Evolutionary conservation across 2,113 vertebrate species (phyloP).

Genomic region (Cyphomyrus discorhynchus): DNA sequence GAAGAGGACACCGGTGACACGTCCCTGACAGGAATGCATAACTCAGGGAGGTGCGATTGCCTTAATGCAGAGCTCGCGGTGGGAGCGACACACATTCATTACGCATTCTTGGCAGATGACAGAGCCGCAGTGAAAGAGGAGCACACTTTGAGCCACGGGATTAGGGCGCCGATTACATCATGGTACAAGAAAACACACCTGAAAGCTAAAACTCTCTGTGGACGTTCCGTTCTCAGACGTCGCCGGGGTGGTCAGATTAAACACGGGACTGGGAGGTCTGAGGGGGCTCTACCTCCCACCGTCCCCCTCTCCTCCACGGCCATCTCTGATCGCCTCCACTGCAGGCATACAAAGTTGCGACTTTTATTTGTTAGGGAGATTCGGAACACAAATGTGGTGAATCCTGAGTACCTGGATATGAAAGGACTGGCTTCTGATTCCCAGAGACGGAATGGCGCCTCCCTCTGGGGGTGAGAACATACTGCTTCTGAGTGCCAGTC

Average conservation of each 20-base stretch:
- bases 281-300: neutral
- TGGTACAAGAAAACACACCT: neutral
- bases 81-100: neutral
- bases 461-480: neutral
- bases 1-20: neutral
- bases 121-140: neutral
- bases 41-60: neutral
- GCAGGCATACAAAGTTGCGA: neutral
- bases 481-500: neutral
- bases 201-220: neutral
- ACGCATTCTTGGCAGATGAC: neutral
- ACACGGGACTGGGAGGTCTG: neutral
- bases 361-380: neutral
- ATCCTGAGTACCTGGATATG: neutral
- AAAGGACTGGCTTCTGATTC: neutral
- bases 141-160: neutral
- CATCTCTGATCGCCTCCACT: neutral
- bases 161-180: slow-evolving; percentile 10
- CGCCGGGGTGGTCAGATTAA: neutral
- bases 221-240: neutral
- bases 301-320: neutral
- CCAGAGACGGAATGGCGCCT: neutral
- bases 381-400: neutral
- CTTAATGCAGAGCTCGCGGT: neutral
- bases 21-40: neutral